Conservation (phyloP, 2,888 invertebrate genomes). For the Campopleginae sp. region DNA sequence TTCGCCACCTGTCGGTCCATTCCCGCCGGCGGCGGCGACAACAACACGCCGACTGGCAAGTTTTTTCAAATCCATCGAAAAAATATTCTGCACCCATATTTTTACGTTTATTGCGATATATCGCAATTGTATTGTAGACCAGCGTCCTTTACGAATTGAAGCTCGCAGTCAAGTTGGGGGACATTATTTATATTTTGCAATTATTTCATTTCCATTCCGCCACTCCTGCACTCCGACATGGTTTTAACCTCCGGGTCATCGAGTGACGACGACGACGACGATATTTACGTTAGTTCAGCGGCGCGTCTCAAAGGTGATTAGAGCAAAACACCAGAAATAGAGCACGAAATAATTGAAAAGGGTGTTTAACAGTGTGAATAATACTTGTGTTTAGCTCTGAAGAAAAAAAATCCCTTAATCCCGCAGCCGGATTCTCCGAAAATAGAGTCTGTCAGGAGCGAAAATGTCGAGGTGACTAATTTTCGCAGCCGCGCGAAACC, state of each 20-base stretch:
- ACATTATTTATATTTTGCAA: neutral
- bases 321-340: neutral
- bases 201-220: neutral
- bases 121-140: neutral
- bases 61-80: neutral
- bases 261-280: slow-evolving; percentile 62
- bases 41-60: neutral
- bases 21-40: neutral
- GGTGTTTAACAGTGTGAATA: neutral
- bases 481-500: slow-evolving; percentile 1
- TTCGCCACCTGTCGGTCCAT: slow-evolving; percentile 11
- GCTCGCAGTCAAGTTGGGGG: neutral
- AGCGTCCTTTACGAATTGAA: neutral
- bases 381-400: slow-evolving; percentile 41
- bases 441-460: neutral
- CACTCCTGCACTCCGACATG: slow-evolving; percentile 20
- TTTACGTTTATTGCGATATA: neutral
- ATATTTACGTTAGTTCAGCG: slow-evolving; percentile 63
- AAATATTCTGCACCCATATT: neutral
- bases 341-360: neutral
- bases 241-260: slow-evolving; percentile 49
- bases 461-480: neutral
- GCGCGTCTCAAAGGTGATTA: slow-evolving; percentile 62
- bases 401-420: slow-evolving; percentile 42
- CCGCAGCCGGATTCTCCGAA: slow-evolving; percentile 19